phyloP scores from a whole-genome alignment of 2,888 invertebrate species.

The Plutella xylostella region DNA sequence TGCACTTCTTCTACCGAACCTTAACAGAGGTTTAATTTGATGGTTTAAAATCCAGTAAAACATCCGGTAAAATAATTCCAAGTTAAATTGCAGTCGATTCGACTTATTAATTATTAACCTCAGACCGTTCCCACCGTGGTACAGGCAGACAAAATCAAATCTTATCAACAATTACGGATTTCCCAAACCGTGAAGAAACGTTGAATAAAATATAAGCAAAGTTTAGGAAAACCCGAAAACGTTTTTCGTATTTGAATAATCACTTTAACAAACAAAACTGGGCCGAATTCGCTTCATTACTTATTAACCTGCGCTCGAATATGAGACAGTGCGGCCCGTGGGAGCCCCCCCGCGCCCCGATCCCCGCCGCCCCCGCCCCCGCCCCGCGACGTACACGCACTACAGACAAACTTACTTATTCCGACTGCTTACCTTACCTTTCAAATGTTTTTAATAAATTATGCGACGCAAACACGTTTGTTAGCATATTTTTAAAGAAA shows the following conservation, averaged over 20 bases:
- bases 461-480: neutral
- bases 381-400: too few species aligned
- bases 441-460: neutral
- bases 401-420: slow-evolving; percentile 2
- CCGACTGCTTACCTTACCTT: neutral
- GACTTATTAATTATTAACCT: too few species aligned
- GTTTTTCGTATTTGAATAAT: slow-evolving; percentile 69
- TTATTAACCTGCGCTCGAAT: slow-evolving; percentile 59
- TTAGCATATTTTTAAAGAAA: too few species aligned
- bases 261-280: slow-evolving; percentile 67
- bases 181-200: slow-evolving; percentile 54
- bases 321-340: slow-evolving; percentile 28
- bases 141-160: slow-evolving; percentile 26
- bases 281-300: slow-evolving; percentile 58
- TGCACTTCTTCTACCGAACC: too few species aligned
- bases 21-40: too few species aligned
- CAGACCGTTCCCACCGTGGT: slow-evolving; percentile 16
- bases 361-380: too few species aligned
- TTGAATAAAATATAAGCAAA: slow-evolving; percentile 68
- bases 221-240: slow-evolving; percentile 62
- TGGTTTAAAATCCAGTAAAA: too few species aligned
- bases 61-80: too few species aligned
- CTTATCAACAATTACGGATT: slow-evolving; percentile 52
- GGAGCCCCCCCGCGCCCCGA: too few species aligned
- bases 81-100: too few species aligned